Evolutionary conservation across 2,888 invertebrate genomes (phyloP).

Genomic region (Crematogaster levior): DNA sequence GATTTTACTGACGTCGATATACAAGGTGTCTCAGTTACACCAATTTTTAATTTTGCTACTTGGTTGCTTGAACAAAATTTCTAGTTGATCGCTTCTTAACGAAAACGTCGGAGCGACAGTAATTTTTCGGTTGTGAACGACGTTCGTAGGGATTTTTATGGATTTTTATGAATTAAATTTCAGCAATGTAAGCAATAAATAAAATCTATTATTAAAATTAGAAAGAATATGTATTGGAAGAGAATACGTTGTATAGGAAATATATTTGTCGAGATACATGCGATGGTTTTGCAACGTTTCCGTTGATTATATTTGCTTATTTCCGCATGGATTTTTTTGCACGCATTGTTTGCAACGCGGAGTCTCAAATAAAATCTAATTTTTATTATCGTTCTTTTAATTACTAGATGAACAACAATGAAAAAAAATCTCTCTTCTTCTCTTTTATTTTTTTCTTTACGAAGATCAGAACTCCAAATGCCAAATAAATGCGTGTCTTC

Average conservation of each 20-base stretch:
- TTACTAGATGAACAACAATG: slow-evolving; percentile 24
- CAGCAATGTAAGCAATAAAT: neutral
- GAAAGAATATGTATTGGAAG: neutral
- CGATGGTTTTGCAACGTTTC: neutral
- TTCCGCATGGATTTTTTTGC: neutral
- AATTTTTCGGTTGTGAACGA: neutral
- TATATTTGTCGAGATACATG: neutral
- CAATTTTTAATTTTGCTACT: neutral
- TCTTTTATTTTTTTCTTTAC: slow-evolving; percentile 46
- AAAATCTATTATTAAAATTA: neutral
- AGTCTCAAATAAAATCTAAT: neutral
- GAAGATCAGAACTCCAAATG: slow-evolving; percentile 5
- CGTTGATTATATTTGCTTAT: slow-evolving; percentile 10
- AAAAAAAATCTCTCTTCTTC: slow-evolving; percentile 26
- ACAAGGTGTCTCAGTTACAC: neutral
- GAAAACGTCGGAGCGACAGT: neutral
- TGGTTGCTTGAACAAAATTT: neutral
- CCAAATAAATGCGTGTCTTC: slow-evolving; percentile 40
- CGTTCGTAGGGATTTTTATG: too few relatives aligned
- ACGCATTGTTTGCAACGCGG: neutral
- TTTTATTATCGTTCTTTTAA: slow-evolving; percentile 33
- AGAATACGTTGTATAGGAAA: neutral
- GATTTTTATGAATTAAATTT: neutral
- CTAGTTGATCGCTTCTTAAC: neutral
- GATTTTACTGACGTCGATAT: slow-evolving; percentile 25